Conservation (phyloP, 2,888 invertebrate genomes). For the Philereme vetulata region DNA sequence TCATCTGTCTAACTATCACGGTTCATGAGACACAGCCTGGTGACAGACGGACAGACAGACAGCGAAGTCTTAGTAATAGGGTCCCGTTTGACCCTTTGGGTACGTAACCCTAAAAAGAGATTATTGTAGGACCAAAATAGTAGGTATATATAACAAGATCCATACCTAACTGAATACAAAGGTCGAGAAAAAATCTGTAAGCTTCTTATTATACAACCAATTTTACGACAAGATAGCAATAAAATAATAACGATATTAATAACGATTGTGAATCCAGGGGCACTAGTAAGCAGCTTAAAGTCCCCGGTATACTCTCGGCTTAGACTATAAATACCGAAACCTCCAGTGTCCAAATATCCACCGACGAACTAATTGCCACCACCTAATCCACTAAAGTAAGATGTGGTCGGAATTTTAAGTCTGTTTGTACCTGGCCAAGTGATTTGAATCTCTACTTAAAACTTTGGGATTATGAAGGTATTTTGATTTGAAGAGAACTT, state of each 20-base stretch:
- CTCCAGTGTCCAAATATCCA: slow-evolving; percentile 62
- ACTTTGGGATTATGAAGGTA: slow-evolving; percentile 23
- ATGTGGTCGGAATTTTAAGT: slow-evolving; percentile 48
- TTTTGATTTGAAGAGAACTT: slow-evolving; percentile 9
- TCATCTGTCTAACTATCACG: too few relatives aligned
- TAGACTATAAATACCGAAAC: slow-evolving; percentile 61
- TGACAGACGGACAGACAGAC: too few relatives aligned
- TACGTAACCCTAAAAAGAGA: too few relatives aligned
- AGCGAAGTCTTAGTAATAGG: too few relatives aligned
- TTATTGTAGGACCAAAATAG: too few relatives aligned
- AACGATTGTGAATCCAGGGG: slow-evolving; percentile 47
- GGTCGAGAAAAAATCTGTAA: too few relatives aligned
- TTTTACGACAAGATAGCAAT: slow-evolving; percentile 3
- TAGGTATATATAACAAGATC: too few relatives aligned
- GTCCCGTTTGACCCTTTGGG: too few relatives aligned
- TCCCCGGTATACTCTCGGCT: slow-evolving; percentile 52
- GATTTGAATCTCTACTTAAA: slow-evolving; percentile 46
- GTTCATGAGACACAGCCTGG: too few relatives aligned
- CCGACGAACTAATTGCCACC: slow-evolving; percentile 65
- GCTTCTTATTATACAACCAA: too few relatives aligned
- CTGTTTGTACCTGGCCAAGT: slow-evolving; percentile 45
- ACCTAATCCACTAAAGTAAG: slow-evolving; percentile 72
- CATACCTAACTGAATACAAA: too few relatives aligned
- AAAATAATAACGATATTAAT: slow-evolving; percentile 38
- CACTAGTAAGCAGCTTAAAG: slow-evolving; percentile 57